Percentiles rank a stretch among this genome's conserved stretches.
Evolutionary conservation across 2,113 vertebrate species (phyloP).

Genomic region (Tetraodon nigroviridis): DNA sequence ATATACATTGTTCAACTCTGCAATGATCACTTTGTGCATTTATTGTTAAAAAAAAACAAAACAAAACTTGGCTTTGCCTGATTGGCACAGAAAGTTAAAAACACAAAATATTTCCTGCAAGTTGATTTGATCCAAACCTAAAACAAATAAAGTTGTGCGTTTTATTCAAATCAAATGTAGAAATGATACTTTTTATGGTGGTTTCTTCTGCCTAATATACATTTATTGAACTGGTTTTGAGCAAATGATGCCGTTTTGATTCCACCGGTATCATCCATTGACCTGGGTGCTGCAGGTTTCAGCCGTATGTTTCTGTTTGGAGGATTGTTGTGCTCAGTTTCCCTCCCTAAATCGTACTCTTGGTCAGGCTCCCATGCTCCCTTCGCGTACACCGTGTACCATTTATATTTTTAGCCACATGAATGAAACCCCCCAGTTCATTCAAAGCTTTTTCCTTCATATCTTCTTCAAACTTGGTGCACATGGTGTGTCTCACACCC

Average conservation of each 20-base stretch:
- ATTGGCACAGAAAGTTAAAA: too few species aligned
- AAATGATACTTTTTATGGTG: too few species aligned
- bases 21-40: slow-evolving; percentile 4
- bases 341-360: background rate
- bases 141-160: too few species aligned
- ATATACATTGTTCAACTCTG: slow-evolving; percentile 10
- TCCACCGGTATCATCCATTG: too few species aligned
- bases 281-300: background rate
- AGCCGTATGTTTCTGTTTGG: background rate
- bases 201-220: too few species aligned
- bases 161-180: too few species aligned
- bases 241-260: too few species aligned
- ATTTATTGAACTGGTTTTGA: too few species aligned
- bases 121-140: too few species aligned
- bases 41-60: too few species aligned
- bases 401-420: slow-evolving; percentile 52
- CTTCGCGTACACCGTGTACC: slow-evolving; percentile 33
- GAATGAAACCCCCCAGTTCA: slow-evolving; percentile 46
- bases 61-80: too few species aligned
- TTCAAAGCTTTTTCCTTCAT: slow-evolving; percentile 49
- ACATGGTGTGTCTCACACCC: slow-evolving; percentile 60
- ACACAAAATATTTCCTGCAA: too few species aligned
- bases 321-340: background rate
- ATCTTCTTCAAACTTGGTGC: slow-evolving; percentile 67
- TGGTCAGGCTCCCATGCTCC: slow-evolving; percentile 8